A percentile compares a stretch with the other conserved stretches of the same genome.
Conservation (phyloP, 2,113 vertebrate species). For the Thunnus thynnus region DNA sequence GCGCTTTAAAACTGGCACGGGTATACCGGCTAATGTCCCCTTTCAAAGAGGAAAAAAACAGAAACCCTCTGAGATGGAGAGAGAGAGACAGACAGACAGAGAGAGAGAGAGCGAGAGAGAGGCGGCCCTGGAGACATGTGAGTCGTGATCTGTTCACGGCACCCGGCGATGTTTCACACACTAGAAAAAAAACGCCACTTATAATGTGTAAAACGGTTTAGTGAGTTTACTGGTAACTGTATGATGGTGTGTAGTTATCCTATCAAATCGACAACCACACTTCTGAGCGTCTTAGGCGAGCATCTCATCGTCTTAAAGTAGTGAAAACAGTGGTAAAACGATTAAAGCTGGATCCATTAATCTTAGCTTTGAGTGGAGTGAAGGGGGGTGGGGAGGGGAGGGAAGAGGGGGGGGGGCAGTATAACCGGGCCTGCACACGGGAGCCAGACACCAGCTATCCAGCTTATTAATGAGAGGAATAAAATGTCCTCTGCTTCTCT, state of each 20-base stretch:
- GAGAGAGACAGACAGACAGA: neutral
- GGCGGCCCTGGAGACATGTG: slow-evolving; percentile 67
- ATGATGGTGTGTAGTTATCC: slow-evolving; percentile 35
- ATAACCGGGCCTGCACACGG: slow-evolving; percentile 6
- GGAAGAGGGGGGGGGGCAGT: neutral
- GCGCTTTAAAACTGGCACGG: neutral
- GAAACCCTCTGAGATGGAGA: neutral
- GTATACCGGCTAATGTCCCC: neutral
- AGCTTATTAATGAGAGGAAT: slow-evolving; percentile 15
- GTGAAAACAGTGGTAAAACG: slow-evolving; percentile 49
- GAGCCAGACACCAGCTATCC: slow-evolving; percentile 17
- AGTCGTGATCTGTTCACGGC: slow-evolving; percentile 74
- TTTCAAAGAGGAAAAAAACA: slow-evolving; percentile 1
- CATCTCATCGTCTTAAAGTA: slow-evolving; percentile 36
- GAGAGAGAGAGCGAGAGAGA: neutral
- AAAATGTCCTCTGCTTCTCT: slow-evolving; percentile 31
- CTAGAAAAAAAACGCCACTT: neutral
- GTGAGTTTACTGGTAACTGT: neutral
- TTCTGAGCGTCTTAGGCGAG: slow-evolving; percentile 8
- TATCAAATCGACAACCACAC: slow-evolving; percentile 34
- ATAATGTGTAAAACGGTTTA: slow-evolving; percentile 22
- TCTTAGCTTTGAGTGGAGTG: slow-evolving; percentile 25
- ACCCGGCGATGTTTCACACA: slow-evolving; percentile 11
- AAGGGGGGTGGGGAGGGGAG: no score
- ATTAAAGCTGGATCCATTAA: slow-evolving; percentile 42